Conservation (phyloP, 2,113 vertebrate genomes). For the Odontophorus gujanensis region DNA sequence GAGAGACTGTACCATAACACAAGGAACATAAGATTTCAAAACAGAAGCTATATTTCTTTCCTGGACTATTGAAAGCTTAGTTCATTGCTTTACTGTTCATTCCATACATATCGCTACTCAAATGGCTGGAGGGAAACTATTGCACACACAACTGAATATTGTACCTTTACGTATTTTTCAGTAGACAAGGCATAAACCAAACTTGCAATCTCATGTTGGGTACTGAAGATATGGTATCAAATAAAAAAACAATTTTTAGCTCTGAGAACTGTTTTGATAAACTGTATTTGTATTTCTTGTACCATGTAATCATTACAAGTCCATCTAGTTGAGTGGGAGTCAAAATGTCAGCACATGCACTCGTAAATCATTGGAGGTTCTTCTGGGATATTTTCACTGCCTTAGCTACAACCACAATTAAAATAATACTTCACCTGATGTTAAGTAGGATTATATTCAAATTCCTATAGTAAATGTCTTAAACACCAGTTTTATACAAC, state of each 20-base stretch:
- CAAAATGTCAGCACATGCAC: neutral
- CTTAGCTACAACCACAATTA: neutral
- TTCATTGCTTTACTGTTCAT: neutral
- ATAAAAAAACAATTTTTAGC: neutral
- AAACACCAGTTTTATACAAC: neutral
- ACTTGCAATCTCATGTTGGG: neutral
- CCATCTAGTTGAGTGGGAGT: neutral
- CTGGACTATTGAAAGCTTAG: neutral
- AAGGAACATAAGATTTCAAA: neutral
- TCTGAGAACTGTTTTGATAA: neutral
- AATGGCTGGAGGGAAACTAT: neutral
- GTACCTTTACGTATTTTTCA: neutral
- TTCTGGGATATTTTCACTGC: neutral
- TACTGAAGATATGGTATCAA: neutral
- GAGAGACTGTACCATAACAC: neutral
- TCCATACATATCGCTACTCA: neutral
- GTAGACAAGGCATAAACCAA: neutral
- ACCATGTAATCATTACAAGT: neutral
- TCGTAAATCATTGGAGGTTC: neutral
- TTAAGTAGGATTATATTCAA: neutral
- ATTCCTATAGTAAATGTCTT: neutral
- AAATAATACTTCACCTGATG: neutral
- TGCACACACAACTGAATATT: neutral
- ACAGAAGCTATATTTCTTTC: neutral
- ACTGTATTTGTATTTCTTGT: neutral